Base-by-base conservation (phyloP, 1,140 invertebrate species). In the Nilaparvata lugens region DNA sequence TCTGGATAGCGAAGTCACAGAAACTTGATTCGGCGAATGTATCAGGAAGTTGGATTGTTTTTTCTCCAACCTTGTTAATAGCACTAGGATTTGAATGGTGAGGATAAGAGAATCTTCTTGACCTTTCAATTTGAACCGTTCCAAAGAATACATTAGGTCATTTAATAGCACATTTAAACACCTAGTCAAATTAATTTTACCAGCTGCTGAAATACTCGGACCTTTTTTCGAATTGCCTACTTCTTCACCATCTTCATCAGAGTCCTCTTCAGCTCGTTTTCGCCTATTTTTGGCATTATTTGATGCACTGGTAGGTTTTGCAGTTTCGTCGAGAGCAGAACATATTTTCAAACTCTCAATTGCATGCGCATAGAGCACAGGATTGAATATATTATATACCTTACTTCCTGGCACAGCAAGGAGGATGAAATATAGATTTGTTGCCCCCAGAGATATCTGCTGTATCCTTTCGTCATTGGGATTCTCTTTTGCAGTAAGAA, bases 321-420 rank as follows among this genome's bases (percentile, higher is more conserved):
- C 14, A 6, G 38, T 61, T 24, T 69, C 59, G 4, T 70, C 35
- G 19, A 78, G 60, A 19, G 67, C 61, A 9, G 70, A 65, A 3
- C 72, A 64, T 1, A 77, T 60, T 64, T 72, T 78, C 11, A 83
- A 67, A 4, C 74, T 74, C 55, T 81, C 75, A 1, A 83, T 65
- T 0, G 77, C 70, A 60, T 73, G 71, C 24, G 76, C 66, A 65
- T 77, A 83, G 7, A 84, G 65, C 40, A 78, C 77, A 2, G 79
- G 74, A 64, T 83, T 79, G 67, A 82, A 84, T 1, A 83, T 70
- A 40, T 77, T 69, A 66, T 80, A 83, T 2, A 79, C 78, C 51
- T 71, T 74, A 62, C 81, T 82, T 6, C 81, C 82, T 35, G 78
- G 75, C 23, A 82, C 66, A n/a, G 72, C 67, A 18, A 82, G 63